These are phyloP conservation scores for Neodontobutis hainanensis DNA, from an alignment of 2,113 vertebrate species.

Conservation along the genomic window DNA sequence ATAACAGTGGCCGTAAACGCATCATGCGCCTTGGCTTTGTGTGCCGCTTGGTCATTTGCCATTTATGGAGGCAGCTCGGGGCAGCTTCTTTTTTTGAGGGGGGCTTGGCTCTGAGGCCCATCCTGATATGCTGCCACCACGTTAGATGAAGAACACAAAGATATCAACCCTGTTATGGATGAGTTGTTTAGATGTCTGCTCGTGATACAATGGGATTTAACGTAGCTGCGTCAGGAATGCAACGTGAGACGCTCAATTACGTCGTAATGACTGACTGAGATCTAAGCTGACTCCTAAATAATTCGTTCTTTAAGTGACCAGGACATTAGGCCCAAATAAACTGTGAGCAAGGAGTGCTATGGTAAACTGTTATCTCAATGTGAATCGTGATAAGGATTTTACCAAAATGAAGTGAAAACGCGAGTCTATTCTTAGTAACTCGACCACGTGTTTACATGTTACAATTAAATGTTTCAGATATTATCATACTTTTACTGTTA, in stretches of 20 bases:
- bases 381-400: neutral
- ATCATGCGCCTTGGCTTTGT: constrained; percentile 18
- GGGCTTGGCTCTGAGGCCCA: constrained; percentile 13
- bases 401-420: neutral
- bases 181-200: constrained; percentile 34
- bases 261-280: constrained; percentile 1
- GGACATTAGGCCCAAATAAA: constrained; percentile 4
- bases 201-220: constrained; percentile 11
- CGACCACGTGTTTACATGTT: no score
- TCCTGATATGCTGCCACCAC: constrained; percentile 9
- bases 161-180: neutral
- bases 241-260: constrained; percentile 29
- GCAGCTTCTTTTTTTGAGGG: neutral
- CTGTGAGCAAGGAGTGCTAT: neutral
- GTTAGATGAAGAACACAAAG: neutral
- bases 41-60: constrained; percentile 18
- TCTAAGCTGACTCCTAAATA: constrained; percentile 52
- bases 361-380: neutral
- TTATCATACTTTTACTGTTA: no score
- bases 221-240: constrained; percentile 8
- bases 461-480: no score
- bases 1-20: constrained; percentile 53
- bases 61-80: neutral
- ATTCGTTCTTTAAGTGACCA: constrained; percentile 20
- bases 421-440: no score